A percentile compares a stretch with the other conserved stretches of the same genome.
Conservation (phyloP, 1,140 invertebrate genomes). For the Drosophila chauvacae region DNA sequence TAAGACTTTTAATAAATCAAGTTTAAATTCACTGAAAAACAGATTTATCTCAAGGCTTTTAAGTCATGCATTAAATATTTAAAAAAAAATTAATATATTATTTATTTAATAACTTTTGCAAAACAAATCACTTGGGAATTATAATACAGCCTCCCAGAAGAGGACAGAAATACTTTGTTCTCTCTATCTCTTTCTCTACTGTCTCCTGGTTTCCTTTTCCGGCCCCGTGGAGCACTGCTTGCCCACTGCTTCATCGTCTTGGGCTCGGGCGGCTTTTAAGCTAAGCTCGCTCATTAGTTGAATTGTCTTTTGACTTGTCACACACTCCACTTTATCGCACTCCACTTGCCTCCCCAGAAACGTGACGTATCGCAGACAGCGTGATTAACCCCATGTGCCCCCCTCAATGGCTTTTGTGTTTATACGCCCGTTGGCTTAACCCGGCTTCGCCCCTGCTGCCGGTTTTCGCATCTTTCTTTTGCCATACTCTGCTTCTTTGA, state of each 20-base stretch:
- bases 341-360: slow-evolving; percentile 29
- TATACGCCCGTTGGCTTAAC: slow-evolving; percentile 18
- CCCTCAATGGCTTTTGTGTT: slow-evolving; percentile 13
- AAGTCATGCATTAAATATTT: not conserved
- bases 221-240: slow-evolving; percentile 18
- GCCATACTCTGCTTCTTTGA: slow-evolving; percentile 6
- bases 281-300: slow-evolving; percentile 55
- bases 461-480: slow-evolving; percentile 15
- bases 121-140: not conserved
- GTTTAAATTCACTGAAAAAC: not conserved
- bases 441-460: not conserved
- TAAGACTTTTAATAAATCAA: not conserved
- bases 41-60: not conserved
- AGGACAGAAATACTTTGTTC: not conserved
- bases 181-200: not conserved
- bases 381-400: slow-evolving; percentile 35
- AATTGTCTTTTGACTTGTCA: slow-evolving; percentile 60
- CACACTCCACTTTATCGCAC: slow-evolving; percentile 42
- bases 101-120: not conserved
- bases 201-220: not conserved
- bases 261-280: slow-evolving; percentile 17
- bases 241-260: not conserved
- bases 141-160: not conserved
- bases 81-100: not conserved
- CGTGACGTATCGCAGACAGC: slow-evolving; percentile 55